These are phyloP conservation scores for Pterocles burchelli DNA, from an alignment of 2,113 vertebrate genomes.

Conservation along the genomic window DNA sequence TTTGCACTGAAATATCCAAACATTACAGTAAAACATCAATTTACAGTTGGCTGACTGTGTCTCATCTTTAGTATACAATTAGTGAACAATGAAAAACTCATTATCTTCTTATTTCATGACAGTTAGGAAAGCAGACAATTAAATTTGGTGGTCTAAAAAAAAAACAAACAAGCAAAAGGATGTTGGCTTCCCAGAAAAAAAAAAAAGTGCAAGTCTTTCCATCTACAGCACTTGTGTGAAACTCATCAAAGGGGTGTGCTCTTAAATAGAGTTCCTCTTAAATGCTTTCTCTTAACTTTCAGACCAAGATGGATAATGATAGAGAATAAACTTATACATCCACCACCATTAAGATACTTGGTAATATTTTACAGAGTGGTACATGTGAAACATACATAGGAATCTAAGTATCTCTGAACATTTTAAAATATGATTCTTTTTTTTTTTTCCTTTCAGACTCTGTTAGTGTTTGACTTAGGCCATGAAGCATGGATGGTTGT, in stretches of 20 bases:
- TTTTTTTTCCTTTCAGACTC: neutral
- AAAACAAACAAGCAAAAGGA: constrained; percentile 22
- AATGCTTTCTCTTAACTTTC: neutral
- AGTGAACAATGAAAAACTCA: constrained; percentile 75
- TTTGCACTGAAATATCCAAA: constrained; percentile 73
- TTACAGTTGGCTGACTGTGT: constrained; percentile 73
- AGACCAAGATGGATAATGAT: neutral
- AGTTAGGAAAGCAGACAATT: constrained; percentile 71
- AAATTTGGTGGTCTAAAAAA: constrained; percentile 51
- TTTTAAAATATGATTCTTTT: neutral
- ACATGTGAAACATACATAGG: neutral
- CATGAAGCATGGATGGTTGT: neutral
- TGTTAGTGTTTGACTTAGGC: neutral
- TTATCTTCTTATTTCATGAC: constrained; percentile 74
- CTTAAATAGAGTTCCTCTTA: neutral
- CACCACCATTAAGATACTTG: neutral
- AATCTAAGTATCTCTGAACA: neutral
- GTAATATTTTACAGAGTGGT: neutral
- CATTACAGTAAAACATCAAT: constrained; percentile 71
- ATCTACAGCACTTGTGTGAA: neutral
- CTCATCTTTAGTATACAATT: constrained; percentile 75
- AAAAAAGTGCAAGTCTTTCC: neutral
- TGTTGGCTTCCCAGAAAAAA: constrained; percentile 46
- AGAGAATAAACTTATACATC: neutral
- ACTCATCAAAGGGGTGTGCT: neutral